Evolutionary conservation across 2,797 vertebrate genomes (phyloP), one percentile per base, ranked within the genome.

Genomic region (Anguilla megastoma): DNA sequence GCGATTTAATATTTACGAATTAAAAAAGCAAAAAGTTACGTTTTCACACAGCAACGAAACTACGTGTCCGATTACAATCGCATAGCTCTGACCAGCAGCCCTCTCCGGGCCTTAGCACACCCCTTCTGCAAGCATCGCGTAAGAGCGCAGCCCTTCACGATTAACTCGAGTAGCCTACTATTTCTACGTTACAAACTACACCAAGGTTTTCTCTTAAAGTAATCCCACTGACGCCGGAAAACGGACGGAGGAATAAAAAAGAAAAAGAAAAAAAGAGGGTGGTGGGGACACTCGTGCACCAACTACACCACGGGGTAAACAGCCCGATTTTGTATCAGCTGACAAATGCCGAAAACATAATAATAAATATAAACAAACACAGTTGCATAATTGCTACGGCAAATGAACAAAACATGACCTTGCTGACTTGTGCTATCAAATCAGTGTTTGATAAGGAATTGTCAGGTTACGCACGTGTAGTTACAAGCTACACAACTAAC

Each of bases 51-150:
- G 85, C 85, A 66, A 52, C 76, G 86, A 84, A 85, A 86, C 74
- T 56, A 76, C 87, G 87, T 66, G 87, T 90, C 89, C 87, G n/a
- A 86, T 87, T 90, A 88, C 89, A 88, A 84, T 89, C 54, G 80
- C 90, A 89, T 50, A 86, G 60, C 84, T 36, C 48, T 71, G 80
- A 30, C 83, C 82, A 87, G 76, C 30, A 33, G 54, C 12, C 60
- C 88, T 63, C 21, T 5, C 16, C 71, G 69, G 48, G 30, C 52
- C 45, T 88, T 50, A 88, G 86, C 87, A 88, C 89, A 63, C 58
- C 58, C 58, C 88, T 87, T 66, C 52, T 41, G 16, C 10, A 85
- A 90, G 80, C 88, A 90, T 90, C 80, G 90, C 90, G 90, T 90
- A 88, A 86, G 88, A 90, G 87, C 80, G 86, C 60, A 69, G 52